Evolutionary conservation across 2,888 invertebrate genomes (phyloP), one percentile per base, ranked within the genome.

Genomic region (Dasysyrphus tricinctus): DNA sequence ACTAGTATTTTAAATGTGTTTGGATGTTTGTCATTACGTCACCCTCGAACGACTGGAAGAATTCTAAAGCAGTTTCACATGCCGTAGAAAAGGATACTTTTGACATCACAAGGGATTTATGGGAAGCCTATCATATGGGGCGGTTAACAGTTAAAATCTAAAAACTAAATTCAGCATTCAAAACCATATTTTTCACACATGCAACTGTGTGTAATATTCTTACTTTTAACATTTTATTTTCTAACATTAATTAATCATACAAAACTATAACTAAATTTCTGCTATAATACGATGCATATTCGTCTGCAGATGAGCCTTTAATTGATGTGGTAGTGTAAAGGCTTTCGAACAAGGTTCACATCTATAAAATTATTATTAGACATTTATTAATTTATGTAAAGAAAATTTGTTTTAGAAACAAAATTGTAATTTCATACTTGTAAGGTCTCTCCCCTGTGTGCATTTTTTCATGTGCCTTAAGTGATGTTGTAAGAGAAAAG

Each of bases 311-410:
- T 92, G 92, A 0, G 92, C 92, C 54, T 91, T 92, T 0, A 92
- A 88, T 76, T 92, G 92, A 81, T 92, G 92, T 1, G 91, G 90
- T 87, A 92, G 88, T 6, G 92, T 91, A 74, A 92, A 92, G 0
- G 90, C 90, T 80, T 92, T 92, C 5, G 89, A 88, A 76, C 92
- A 92, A 4, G 89, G 89, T 3, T 89, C 78, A 70, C 92, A 92
- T 67, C 91, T 92, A 72, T 3, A 88, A 88, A 44, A n/a, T 5
- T 14, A 12, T 39, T 12, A 24, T 24, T 24, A 24, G 24, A 24
- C 24, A 5, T n/a, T n/a, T 12, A 11, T 39, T 12, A 11, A 12
- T 39, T 11, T 39, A 0, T 9, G 12, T 12, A 5, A 39, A 39
- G 12, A 39, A 42, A 0, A 14, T 42, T 5, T 42, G 12, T 39